Evolutionary conservation across 2,113 vertebrate species (phyloP).

Genomic region (Solea senegalensis): DNA sequence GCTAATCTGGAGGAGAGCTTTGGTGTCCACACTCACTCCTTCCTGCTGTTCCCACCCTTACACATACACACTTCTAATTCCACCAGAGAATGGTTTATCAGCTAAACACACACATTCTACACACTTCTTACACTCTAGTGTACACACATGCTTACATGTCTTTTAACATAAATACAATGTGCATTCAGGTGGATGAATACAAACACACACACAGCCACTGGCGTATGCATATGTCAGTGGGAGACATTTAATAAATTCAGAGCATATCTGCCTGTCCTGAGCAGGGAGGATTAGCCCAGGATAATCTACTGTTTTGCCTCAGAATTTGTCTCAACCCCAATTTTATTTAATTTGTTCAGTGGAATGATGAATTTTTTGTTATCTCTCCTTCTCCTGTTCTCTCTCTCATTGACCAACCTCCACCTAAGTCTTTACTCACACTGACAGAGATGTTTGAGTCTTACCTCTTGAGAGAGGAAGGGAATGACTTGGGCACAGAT

Average conservation of each 20-base stretch:
- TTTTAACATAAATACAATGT: conserved; percentile 31
- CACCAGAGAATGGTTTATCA: conserved; percentile 61
- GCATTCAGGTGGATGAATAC: conserved; percentile 42
- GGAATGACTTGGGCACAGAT: conserved; percentile 98
- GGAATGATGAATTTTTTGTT: conserved; percentile 7
- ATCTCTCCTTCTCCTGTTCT: conserved; percentile 9
- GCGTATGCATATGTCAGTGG: conserved; percentile 75
- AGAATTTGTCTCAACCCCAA: conserved; percentile 55
- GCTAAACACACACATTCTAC: conserved; percentile 48
- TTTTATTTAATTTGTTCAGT: conserved; percentile 2
- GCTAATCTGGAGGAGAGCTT: conserved; percentile 81
- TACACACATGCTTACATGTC: conserved; percentile 36
- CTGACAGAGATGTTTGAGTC: conserved; percentile 59
- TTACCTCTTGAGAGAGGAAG: conserved; percentile 97
- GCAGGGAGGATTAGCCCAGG: conserved; percentile 71
- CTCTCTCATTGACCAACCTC: conserved; percentile 20
- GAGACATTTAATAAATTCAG: conserved; percentile 79
- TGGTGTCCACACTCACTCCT: conserved; percentile 72
- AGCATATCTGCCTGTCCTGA: conserved; percentile 75
- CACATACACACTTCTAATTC: conserved; percentile 10
- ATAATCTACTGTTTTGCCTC: conserved; percentile 68
- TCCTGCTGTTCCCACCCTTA: conserved; percentile 71
- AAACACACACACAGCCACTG: conserved; percentile 39
- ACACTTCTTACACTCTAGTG: conserved; percentile 44
- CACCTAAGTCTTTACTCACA: conserved; percentile 62